Evolutionary conservation across 2,113 vertebrate species (phyloP).

Genomic region (Echinops telfairi): DNA sequence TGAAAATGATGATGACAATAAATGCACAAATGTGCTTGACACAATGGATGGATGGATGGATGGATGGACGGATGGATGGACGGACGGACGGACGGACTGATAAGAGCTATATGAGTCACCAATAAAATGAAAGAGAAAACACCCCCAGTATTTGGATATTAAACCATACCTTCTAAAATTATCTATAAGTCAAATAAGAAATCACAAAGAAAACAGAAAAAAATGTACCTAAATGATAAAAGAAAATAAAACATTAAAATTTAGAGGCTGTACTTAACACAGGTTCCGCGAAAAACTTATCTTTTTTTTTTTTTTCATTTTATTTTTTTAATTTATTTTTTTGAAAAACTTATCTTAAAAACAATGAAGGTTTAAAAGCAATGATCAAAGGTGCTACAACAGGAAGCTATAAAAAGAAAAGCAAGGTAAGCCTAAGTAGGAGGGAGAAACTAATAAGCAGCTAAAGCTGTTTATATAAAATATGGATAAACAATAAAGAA

Average conservation of each 20-base stretch:
- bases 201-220: slow-evolving; percentile 24
- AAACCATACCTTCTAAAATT: slow-evolving; percentile 34
- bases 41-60: too few relatives aligned
- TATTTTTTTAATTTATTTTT: too few relatives aligned
- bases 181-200: slow-evolving; percentile 42
- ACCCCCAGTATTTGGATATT: slow-evolving; percentile 51
- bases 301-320: too few relatives aligned
- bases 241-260: slow-evolving; percentile 10
- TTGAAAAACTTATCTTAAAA: slow-evolving; percentile 22
- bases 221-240: background rate
- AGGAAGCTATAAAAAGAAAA: slow-evolving; percentile 1
- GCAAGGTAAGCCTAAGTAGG: slow-evolving; percentile 15
- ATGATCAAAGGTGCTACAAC: background rate
- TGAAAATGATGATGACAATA: too few relatives aligned
- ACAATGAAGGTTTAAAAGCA: slow-evolving; percentile 35
- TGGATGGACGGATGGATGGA: too few relatives aligned
- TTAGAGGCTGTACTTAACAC: background rate
- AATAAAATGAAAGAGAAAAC: slow-evolving; percentile 1
- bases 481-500: slow-evolving; percentile 14
- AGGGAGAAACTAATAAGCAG: slow-evolving; percentile 19
- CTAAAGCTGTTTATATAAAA: slow-evolving; percentile 40
- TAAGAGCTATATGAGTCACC: too few relatives aligned
- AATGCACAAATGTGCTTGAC: too few relatives aligned
- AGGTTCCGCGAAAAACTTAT: background rate
- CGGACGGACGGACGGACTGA: too few relatives aligned